These are phyloP conservation scores for Wiebesia pumilae DNA, from an alignment of 1,140 invertebrate genomes.

Conservation along the genomic window DNA sequence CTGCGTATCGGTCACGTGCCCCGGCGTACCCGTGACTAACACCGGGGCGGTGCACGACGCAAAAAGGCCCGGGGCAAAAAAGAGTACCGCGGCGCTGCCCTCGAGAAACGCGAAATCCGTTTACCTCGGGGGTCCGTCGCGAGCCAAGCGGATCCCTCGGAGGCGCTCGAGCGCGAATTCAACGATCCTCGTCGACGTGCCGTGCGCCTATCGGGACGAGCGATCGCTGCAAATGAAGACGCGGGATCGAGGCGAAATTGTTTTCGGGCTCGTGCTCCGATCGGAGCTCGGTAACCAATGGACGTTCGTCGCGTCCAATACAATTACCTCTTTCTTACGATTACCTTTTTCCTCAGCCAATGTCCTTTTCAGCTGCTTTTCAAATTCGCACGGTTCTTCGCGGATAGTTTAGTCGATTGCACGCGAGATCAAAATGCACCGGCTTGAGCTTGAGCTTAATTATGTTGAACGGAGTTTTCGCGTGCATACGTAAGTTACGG, in stretches of 20 bases:
- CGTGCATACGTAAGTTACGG: background rate
- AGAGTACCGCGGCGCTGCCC: background rate
- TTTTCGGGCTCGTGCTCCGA: background rate
- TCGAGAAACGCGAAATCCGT: slow-evolving; percentile 12
- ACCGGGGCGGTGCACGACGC: slow-evolving; percentile 52
- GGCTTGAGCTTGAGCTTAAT: background rate
- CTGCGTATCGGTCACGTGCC: slow-evolving; percentile 66
- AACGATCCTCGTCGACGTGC: background rate
- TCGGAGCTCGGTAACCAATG: background rate
- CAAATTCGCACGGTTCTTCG: background rate
- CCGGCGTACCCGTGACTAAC: slow-evolving; percentile 71
- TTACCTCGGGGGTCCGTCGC: background rate
- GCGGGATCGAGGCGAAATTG: background rate
- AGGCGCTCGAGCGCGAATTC: slow-evolving; percentile 8
- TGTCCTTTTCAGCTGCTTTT: too few relatives aligned
- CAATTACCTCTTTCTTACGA: too few relatives aligned
- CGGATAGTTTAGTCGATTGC: background rate
- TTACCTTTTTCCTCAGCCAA: too few relatives aligned
- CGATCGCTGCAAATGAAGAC: background rate
- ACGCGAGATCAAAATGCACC: background rate
- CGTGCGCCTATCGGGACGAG: too few relatives aligned
- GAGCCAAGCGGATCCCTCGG: background rate
- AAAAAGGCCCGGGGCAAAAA: slow-evolving; percentile 52
- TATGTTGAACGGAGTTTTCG: background rate
- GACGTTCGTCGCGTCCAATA: too few relatives aligned